Conservation (phyloP, 2,797 vertebrate genomes). For the Neomorphus geoffroyi region DNA sequence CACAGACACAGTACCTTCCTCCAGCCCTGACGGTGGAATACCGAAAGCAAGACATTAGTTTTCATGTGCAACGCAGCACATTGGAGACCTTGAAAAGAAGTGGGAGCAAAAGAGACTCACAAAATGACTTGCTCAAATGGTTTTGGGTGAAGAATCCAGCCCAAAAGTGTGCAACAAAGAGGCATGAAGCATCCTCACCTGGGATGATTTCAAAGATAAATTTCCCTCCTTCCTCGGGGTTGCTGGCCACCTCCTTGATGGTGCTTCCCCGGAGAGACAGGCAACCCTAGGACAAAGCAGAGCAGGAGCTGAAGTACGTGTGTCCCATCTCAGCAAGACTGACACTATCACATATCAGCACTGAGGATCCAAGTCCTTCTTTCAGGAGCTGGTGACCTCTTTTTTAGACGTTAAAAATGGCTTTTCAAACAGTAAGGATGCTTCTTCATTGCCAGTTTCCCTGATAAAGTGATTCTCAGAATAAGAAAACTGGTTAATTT, state of each 20-base stretch:
- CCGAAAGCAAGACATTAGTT: accelerated
- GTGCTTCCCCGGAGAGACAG: constrained; percentile 86
- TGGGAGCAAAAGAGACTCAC: not conserved
- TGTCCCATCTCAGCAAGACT: not conserved
- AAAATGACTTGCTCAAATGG: accelerated
- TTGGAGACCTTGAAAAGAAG: not conserved
- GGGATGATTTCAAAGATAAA: constrained; percentile 92
- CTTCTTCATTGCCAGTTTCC: not conserved
- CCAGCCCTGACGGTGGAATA: accelerated
- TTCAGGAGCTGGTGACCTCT: not conserved
- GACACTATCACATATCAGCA: not conserved
- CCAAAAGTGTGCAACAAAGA: accelerated
- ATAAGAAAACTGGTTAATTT: not conserved
- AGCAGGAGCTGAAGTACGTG: not conserved
- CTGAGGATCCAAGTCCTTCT: not conserved
- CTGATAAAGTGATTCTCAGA: not conserved
- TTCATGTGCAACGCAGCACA: accelerated
- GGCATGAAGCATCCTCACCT: constrained; percentile 75
- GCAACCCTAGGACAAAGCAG: constrained; percentile 79
- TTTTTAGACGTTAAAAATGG: not conserved
- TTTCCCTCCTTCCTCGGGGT: constrained; percentile 87
- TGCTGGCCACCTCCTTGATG: constrained; percentile 84
- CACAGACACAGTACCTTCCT: not conserved
- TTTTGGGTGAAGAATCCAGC: not conserved
- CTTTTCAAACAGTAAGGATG: not conserved